Percentiles rank a stretch among this genome's conserved stretches.
phyloP scores from a whole-genome alignment of 2,113 vertebrate species.

The Oreochromis spilurus region DNA sequence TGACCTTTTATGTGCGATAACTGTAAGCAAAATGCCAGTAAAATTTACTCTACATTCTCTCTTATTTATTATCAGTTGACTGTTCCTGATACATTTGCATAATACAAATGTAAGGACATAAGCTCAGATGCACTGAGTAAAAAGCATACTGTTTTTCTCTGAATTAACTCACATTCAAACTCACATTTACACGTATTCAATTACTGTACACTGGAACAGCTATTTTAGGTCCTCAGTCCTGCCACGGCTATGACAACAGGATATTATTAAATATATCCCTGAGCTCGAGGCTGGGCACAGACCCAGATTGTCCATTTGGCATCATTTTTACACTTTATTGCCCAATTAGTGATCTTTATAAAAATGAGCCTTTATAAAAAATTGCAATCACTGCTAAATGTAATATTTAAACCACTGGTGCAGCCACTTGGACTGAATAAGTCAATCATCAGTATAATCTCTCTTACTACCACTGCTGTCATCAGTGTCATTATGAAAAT shows the following conservation, averaged over 20 bases:
- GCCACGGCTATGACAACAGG: not conserved
- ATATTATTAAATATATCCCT: not conserved
- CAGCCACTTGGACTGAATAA: not conserved
- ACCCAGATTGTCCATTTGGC: not conserved
- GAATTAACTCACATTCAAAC: not conserved
- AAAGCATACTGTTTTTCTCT: rapidly evolving
- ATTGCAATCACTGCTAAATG: not conserved
- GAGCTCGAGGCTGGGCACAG: not conserved
- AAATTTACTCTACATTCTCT: not conserved
- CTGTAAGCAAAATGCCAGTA: not conserved
- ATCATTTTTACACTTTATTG: not conserved
- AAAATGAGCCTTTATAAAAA: not conserved
- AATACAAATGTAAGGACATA: not conserved
- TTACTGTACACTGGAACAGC: not conserved
- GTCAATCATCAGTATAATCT: not conserved
- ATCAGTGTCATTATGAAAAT: not conserved
- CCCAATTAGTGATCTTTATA: not conserved
- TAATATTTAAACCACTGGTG: not conserved
- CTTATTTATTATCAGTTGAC: not conserved
- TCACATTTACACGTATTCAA: not conserved
- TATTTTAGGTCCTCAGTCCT: not conserved
- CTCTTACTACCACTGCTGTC: not conserved
- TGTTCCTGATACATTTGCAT: rapidly evolving
- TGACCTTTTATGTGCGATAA: not conserved
- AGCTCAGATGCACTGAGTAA: not conserved